Conservation (phyloP, 2,888 invertebrate genomes). For the Parnassius mnemosyne region DNA sequence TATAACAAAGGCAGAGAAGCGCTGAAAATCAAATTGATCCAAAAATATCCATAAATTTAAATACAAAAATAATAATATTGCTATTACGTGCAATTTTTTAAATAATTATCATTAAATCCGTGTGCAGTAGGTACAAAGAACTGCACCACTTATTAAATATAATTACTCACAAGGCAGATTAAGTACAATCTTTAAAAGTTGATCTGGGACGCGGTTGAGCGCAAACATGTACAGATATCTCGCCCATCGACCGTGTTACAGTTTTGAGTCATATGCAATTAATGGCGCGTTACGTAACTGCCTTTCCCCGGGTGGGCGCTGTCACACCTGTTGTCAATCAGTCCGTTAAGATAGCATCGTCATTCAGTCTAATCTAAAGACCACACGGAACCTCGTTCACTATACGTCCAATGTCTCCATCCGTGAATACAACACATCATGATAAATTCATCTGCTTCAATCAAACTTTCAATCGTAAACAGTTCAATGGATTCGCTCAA, state of each 20-base stretch:
- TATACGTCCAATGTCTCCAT: constrained; percentile 2
- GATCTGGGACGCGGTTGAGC: constrained; percentile 20
- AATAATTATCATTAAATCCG: no score
- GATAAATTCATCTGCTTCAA: constrained; percentile 5
- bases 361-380: constrained; percentile 15
- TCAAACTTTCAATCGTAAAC: constrained; percentile 2
- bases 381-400: constrained; percentile 12
- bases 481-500: background rate
- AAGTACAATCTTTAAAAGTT: constrained; percentile 26
- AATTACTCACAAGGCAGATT: constrained; percentile 25
- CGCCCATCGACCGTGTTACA: constrained; percentile 33
- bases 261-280: constrained; percentile 46
- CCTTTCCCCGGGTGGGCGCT: constrained; percentile 49
- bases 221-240: constrained; percentile 23
- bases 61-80: no score
- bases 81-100: no score
- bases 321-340: constrained; percentile 46
- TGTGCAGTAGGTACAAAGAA: background rate
- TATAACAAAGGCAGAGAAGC: no score
- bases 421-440: background rate
- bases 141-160: constrained; percentile 19
- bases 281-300: constrained; percentile 47
- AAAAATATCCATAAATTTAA: no score
- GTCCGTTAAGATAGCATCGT: constrained; percentile 28
- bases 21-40: no score